Evolutionary conservation across 2,113 vertebrate genomes (phyloP), one percentile per base, ranked within the genome.

Genomic region (Paedocypris sp.): DNA sequence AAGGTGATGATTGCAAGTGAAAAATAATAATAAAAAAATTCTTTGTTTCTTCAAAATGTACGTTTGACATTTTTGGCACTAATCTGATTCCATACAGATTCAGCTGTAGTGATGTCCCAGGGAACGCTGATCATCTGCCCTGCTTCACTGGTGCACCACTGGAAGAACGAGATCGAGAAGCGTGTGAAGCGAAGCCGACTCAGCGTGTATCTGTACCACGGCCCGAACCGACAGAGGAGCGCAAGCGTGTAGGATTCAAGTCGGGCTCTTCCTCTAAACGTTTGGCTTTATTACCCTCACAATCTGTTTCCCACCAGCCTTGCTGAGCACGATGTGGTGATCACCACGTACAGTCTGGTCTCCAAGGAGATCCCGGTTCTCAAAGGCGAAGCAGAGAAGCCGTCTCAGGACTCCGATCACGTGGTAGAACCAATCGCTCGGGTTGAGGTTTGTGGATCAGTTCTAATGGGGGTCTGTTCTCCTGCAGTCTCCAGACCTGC

Each of bases 111-210:
- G 29, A 42, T 22, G 12, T 94, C 94, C 28, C 29, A 20, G 3
- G 76, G 86, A 35, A 97, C 91, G 19, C 79, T 99, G 60, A 82
- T 99, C 5, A 64, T 99, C 78, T 99, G 94, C 60, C 94, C 95
- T 3, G 91, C 94, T 35, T 96, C 94, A n/a, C 83, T 99, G 72
- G 64, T 98, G 64, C 91, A 99, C 70, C 95, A 98, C 35, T 99
- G 95, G 94, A 92, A 91, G 78, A 93, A 87, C 2, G 94, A 99
- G 77, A 84, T 97, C 2, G 89, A 92, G 11, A 85, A 75, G 71
- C 82, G 19, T 0, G 89, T 98, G 5, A 75, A 62, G 68, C 66
- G 5, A 11, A 79, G 68, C 43, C 83, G 36, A 22, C 77, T 97
- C 45, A 86, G 75, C 6, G 81, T 97, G 29, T 94, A 22, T 51